Evolutionary conservation across 2,797 vertebrate species (phyloP), one percentile per base, ranked within the genome.

Genomic region (Heliangelus exortis): DNA sequence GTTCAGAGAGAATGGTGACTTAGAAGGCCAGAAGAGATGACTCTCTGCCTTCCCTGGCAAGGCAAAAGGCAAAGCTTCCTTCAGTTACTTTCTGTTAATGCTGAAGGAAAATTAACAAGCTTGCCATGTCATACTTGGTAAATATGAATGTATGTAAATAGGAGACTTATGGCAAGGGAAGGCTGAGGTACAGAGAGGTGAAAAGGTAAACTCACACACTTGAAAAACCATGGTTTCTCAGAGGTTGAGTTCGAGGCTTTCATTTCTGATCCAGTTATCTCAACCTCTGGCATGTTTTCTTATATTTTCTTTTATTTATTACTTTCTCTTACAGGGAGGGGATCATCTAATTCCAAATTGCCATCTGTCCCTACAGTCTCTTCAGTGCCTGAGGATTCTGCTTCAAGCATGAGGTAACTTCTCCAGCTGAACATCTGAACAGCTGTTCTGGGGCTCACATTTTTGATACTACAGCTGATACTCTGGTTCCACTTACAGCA

Each of bases 341-440:
- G 98, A 97, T 98, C 98, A 95, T 98, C 98, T 92, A 98, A 98
- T 97, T 96, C 99, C 90, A 99, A 98, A 97, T 98, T 99, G 96
- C 99, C 99, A 93, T 99, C 99, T 95, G 99, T 99, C 97, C 99
- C 99, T 96, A 96, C 98, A 34, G 98, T 99, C 96, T 98, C 98
- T 97, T 98, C 99, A 90, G 98, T 99, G 97, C 98, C 98, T 97
- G 98, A 98, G 95, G 98, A 98, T 97, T 98, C 99, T 94, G 97
- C 98, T 96, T 98, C 99, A 97, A 99, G 98, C 98, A 99, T 99
- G 99, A 99, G 99, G 99, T 99, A 98, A 62, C 39, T 71, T 91
- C 48, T 67, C 26, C 31, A 79, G 72, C 92, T 47, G 87, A 87
- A 31, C 34, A 21, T 48, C 28, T 41, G 47, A 63, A 36, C 33